Percentiles rank a stretch among this genome's conserved stretches.
phyloP scores from a whole-genome alignment of 2,797 vertebrate genomes.

The Rhincodon typus region DNA sequence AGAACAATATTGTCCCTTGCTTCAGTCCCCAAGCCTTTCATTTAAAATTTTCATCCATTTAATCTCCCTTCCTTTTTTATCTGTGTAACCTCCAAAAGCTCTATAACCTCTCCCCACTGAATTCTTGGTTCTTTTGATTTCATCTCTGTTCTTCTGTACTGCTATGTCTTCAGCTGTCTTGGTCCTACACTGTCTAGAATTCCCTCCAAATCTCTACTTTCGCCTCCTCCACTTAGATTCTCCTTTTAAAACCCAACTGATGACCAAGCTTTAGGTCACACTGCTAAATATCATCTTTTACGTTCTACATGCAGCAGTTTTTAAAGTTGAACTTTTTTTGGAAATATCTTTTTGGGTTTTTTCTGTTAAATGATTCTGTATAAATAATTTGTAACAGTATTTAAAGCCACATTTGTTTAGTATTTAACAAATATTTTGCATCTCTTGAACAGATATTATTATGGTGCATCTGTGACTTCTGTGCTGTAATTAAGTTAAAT shows the following conservation, averaged over 20 bases:
- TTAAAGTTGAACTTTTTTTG: background rate
- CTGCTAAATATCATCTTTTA: background rate
- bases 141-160: background rate
- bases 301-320: background rate
- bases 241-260: background rate
- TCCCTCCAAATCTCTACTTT: background rate
- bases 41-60: background rate
- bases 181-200: background rate
- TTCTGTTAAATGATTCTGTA: background rate
- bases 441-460: constrained; percentile 17
- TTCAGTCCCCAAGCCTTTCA: background rate
- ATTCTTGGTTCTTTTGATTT: background rate
- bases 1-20: background rate
- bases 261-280: background rate
- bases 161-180: background rate
- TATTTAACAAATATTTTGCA: background rate
- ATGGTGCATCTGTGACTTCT: background rate
- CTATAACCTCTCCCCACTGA: background rate
- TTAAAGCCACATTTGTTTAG: background rate
- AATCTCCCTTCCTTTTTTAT: background rate
- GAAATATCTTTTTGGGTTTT: background rate
- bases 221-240: background rate
- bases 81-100: background rate
- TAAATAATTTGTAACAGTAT: background rate
- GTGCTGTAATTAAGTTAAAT: constrained; percentile 21